Evolutionary conservation across 2,797 vertebrate species (phyloP).

Genomic region (Anas acuta): DNA sequence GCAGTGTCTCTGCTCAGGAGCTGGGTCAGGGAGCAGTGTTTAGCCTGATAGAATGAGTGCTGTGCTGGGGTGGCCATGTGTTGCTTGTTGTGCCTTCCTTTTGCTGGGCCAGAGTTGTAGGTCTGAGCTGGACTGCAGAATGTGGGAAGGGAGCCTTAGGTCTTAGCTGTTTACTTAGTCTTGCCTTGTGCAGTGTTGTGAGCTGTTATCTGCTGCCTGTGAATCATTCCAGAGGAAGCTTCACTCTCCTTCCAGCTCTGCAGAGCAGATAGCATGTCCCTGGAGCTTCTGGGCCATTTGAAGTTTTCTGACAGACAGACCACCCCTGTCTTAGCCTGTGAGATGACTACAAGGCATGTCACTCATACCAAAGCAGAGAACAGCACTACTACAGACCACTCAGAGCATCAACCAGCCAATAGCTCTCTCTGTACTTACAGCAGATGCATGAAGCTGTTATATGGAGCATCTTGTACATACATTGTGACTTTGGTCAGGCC

Average conservation of each 20-base stretch:
- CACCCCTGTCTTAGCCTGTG: not conserved
- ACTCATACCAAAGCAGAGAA: not conserved
- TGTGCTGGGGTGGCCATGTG: not conserved
- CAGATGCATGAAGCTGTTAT: not conserved
- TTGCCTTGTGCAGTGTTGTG: not conserved
- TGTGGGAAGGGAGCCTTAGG: not conserved
- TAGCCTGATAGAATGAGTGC: not conserved
- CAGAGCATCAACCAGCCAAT: accelerated
- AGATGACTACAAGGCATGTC: not conserved
- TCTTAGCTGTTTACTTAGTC: not conserved
- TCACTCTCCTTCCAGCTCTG: not conserved
- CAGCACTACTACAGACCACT: not conserved
- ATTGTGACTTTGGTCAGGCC: not conserved
- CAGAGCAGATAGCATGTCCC: accelerated
- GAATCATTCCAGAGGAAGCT: not conserved
- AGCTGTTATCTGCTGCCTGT: not conserved
- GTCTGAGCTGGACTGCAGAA: not conserved
- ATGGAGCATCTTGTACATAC: not conserved
- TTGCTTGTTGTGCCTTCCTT: not conserved
- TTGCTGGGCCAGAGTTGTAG: not conserved
- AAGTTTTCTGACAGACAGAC: not conserved
- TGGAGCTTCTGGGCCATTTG: not conserved
- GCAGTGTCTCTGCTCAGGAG: not conserved
- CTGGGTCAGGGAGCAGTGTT: not conserved
- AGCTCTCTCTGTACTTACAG: accelerated